Conservation (phyloP, 2,888 invertebrate genomes). For the Torymus texanus region DNA sequence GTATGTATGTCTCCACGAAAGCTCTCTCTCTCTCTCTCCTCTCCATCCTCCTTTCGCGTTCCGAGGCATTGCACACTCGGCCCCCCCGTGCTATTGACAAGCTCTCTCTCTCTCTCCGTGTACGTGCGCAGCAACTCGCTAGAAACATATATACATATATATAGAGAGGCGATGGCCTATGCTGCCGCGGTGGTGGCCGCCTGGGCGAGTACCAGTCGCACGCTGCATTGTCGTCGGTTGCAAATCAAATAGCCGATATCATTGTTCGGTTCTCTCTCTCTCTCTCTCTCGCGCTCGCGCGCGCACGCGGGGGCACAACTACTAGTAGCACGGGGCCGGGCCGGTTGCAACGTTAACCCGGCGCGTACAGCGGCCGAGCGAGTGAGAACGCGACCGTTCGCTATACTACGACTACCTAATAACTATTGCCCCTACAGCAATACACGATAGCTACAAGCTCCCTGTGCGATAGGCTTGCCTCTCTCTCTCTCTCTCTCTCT, state of each 20-base stretch:
- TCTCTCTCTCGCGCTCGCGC: conserved; percentile 60
- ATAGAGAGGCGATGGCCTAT: conserved; percentile 28
- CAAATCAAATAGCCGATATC: conserved; percentile 75
- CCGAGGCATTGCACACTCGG: conserved; percentile 57
- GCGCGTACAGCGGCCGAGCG: conserved; percentile 52
- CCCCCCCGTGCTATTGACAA: conserved; percentile 60
- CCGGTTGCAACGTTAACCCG: conserved; percentile 64
- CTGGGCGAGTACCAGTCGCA: conserved; percentile 24
- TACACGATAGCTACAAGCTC: conserved; percentile 55
- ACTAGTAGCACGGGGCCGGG: conserved; percentile 31
- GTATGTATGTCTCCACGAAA: conserved; percentile 36
- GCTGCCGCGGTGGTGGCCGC: conserved; percentile 25
- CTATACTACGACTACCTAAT: conserved; percentile 65
- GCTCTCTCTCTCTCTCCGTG: conserved; percentile 17
- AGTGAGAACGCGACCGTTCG: not conserved
- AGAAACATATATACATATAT: too few species aligned
- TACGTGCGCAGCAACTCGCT: too few species aligned
- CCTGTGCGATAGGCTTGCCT: conserved; percentile 42
- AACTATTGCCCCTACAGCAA: conserved; percentile 63
- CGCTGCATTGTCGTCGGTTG: conserved; percentile 73
- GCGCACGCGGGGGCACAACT: conserved; percentile 53
- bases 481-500: not conserved
- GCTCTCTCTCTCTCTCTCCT: conserved; percentile 1
- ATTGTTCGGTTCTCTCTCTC: conserved; percentile 68
- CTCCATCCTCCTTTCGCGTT: conserved; percentile 4